phyloP scores from a whole-genome alignment of 2,113 vertebrate species.

The Paracanthobrama guichenoti region DNA sequence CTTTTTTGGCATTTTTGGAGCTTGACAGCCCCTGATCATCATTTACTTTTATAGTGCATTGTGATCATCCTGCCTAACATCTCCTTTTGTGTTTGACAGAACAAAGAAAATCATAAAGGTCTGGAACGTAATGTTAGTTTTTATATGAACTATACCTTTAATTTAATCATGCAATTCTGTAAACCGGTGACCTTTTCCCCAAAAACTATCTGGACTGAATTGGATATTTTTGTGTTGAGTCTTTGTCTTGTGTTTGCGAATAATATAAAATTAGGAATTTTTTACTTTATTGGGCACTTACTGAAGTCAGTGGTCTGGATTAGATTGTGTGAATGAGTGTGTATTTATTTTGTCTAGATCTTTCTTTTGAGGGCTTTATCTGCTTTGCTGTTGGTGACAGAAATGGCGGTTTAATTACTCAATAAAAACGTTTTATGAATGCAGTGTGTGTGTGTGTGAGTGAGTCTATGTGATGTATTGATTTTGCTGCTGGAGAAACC shows the following conservation, averaged over 20 bases:
- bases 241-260: constrained; percentile 3
- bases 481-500: constrained; percentile 51
- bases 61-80: not conserved
- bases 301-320: not conserved
- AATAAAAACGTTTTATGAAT: constrained; percentile 98
- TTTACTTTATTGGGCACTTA: not conserved
- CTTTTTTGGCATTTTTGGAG: not conserved
- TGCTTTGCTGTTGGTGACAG: constrained; percentile 91
- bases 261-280: not conserved
- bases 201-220: not conserved
- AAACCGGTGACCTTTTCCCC: not conserved
- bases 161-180: not conserved
- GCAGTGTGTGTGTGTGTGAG: constrained; percentile 62
- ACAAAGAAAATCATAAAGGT: not conserved
- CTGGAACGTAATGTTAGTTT: not conserved
- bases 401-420: constrained; percentile 99
- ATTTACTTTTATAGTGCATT: not conserved
- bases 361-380: constrained; percentile 88
- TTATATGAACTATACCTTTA: not conserved
- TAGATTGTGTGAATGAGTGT: constrained; percentile 31
- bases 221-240: not conserved
- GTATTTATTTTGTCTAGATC: constrained; percentile 73
- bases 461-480: constrained; percentile 50
- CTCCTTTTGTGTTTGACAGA: not conserved
- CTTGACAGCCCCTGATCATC: not conserved